phyloP scores from a whole-genome alignment of 2,797 vertebrate species.

The Psittacula derbiana region DNA sequence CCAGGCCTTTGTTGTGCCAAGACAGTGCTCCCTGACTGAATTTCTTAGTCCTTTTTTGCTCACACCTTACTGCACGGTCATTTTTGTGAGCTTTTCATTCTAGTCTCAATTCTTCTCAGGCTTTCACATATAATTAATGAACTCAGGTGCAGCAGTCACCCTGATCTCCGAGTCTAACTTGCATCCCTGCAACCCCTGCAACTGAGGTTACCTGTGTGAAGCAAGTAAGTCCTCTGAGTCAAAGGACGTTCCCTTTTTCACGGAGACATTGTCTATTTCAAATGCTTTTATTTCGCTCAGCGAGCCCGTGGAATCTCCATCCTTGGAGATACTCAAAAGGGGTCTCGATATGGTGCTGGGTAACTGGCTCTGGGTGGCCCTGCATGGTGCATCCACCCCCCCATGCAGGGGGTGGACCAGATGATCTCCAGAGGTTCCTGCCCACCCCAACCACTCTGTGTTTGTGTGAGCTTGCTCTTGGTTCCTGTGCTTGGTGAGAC shows the following conservation, averaged over 20 bases:
- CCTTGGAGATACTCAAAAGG: neutral
- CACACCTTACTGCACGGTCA: neutral
- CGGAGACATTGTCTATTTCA: neutral
- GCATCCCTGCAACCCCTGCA: too few species aligned
- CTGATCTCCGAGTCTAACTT: neutral
- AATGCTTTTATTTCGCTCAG: neutral
- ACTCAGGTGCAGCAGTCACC: neutral
- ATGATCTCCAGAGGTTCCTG: neutral
- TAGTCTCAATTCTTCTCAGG: neutral
- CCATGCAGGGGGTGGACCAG: neutral
- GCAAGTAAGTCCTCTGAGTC: neutral
- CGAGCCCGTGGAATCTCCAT: neutral
- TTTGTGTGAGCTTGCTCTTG: neutral
- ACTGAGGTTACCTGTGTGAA: neutral
- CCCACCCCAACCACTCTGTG: neutral
- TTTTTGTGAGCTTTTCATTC: neutral
- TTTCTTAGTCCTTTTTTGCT: neutral
- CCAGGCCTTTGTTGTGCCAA: neutral
- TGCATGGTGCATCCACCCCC: too few species aligned
- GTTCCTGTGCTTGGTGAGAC: neutral
- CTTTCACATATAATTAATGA: neutral
- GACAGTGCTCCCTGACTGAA: neutral
- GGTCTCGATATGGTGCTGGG: neutral
- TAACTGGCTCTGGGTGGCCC: neutral
- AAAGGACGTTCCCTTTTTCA: neutral